A percentile compares a stretch with the other conserved stretches of the same genome.
phyloP scores from a whole-genome alignment of 2,797 vertebrate species.

The Thripadectes ignobilis region DNA sequence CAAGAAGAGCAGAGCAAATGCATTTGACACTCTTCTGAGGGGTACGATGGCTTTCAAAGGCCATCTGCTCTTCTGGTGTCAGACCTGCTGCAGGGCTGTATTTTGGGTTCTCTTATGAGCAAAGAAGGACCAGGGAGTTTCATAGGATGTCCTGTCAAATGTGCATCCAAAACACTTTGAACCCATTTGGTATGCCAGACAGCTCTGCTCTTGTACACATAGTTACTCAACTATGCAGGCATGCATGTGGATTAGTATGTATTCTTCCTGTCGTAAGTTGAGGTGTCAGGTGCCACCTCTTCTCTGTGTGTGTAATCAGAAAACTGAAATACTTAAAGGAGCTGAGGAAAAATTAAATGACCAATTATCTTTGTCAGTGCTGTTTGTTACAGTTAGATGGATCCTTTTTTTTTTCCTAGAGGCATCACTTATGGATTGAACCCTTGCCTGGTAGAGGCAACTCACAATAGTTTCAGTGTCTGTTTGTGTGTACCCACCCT shows the following conservation, averaged over 20 bases:
- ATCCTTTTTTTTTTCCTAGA: background rate
- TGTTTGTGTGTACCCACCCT: background rate
- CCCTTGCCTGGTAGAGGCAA: background rate
- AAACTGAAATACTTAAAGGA: background rate
- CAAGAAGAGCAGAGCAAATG: background rate
- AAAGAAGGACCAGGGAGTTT: background rate
- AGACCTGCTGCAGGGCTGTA: background rate
- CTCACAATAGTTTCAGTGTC: background rate
- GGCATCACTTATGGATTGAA: background rate
- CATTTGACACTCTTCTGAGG: background rate
- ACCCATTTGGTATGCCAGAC: background rate
- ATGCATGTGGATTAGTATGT: background rate
- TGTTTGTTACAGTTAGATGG: background rate
- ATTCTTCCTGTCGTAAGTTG: background rate
- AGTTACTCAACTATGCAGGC: background rate
- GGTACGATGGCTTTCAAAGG: background rate
- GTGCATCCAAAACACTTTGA: background rate
- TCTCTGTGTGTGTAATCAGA: background rate
- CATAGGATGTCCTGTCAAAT: background rate
- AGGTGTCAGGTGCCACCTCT: background rate
- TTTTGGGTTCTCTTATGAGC: background rate
- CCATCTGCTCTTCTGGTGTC: background rate
- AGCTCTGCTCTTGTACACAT: background rate
- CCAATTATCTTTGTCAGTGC: background rate
- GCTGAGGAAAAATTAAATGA: background rate